These are phyloP conservation scores for Spea hammondii DNA, from an alignment of 2,797 vertebrate genomes.

Conservation along the genomic window DNA sequence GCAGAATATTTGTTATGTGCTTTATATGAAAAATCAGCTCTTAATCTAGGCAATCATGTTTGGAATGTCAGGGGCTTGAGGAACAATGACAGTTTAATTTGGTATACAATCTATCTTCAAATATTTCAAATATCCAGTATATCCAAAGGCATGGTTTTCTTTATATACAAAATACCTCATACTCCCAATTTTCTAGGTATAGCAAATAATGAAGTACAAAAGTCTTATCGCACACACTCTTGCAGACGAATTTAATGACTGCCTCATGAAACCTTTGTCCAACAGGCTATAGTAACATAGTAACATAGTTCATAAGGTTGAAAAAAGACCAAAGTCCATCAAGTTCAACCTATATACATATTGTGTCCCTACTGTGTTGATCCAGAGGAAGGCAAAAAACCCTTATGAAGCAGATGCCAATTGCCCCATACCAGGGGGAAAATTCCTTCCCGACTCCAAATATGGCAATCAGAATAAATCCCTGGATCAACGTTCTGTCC, in stretches of 20 bases:
- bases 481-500: too few species aligned
- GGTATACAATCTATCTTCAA: conserved; percentile 4
- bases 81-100: conserved; percentile 22
- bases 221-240: neutral
- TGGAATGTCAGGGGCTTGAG: conserved; percentile 8
- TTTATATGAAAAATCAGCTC: neutral
- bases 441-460: too few species aligned
- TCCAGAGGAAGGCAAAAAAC: too few species aligned
- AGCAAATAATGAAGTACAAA: neutral
- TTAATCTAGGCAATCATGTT: neutral
- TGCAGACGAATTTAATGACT: neutral
- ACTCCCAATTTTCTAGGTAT: neutral
- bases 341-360: too few species aligned
- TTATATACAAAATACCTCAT: conserved; percentile 8
- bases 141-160: neutral
- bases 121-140: conserved; percentile 9
- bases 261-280: conserved; percentile 4
- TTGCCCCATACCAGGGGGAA: too few species aligned
- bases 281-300: conserved; percentile 8
- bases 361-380: too few species aligned
- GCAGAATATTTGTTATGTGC: neutral
- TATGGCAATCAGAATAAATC: too few species aligned
- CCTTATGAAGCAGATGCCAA: too few species aligned
- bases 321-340: too few species aligned
- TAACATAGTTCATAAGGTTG: too few species aligned